These are phyloP conservation scores for Bombus waltoni DNA, from an alignment of 1,140 invertebrate species.

Conservation along the genomic window DNA sequence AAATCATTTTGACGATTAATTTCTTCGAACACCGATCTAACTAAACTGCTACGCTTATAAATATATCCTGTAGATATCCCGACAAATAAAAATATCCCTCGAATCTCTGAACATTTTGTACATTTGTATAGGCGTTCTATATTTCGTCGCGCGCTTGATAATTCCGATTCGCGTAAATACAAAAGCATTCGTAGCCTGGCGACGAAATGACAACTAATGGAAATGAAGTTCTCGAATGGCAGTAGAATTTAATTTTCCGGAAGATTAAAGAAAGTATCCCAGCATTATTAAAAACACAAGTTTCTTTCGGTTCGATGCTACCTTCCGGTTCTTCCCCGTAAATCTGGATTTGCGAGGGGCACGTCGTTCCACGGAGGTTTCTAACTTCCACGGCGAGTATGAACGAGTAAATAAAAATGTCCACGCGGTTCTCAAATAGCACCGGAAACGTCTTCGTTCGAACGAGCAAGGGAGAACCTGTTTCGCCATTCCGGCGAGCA, in stretches of 20 bases:
- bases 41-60: no score
- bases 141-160: no score
- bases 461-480: not conserved
- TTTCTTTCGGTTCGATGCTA: not conserved
- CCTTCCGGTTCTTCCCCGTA: not conserved
- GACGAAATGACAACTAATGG: not conserved
- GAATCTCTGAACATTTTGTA: no score
- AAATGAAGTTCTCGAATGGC: not conserved
- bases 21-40: no score
- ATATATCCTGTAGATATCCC: no score
- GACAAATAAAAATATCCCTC: no score
- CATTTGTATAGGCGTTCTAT: no score
- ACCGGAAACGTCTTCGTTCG: not conserved
- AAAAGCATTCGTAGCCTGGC: no score
- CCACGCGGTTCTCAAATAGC: not conserved
- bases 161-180: no score
- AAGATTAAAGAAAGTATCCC: not conserved
- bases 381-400: not conserved
- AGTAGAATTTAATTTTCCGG: not conserved
- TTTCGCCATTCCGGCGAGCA: not conserved
- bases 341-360: not conserved
- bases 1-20: no score
- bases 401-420: slow-evolving; percentile 21
- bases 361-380: not conserved
- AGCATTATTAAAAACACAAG: not conserved